Percentiles rank a stretch among this genome's conserved stretches.
Conservation (phyloP, 2,888 invertebrate species). For the Euclidia mi region DNA sequence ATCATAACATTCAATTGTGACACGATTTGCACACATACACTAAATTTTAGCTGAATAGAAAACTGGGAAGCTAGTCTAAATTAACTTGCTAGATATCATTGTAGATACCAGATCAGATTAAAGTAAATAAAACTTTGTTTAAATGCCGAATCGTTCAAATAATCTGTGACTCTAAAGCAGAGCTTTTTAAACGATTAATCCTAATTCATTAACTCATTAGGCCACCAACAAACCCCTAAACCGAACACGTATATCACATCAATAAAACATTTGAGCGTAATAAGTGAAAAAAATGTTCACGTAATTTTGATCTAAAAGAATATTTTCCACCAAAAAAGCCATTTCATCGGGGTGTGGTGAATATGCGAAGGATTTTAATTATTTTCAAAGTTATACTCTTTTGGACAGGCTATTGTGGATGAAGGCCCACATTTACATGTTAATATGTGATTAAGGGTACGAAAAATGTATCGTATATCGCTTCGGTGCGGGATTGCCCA, state of each 20-base stretch:
- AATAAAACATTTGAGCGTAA: conserved; percentile 13
- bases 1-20: too few species aligned
- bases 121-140: too few species aligned
- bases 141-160: too few species aligned
- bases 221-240: neutral
- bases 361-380: conserved; percentile 50
- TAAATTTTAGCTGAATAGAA: too few species aligned
- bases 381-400: conserved; percentile 33
- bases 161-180: too few species aligned
- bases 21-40: too few species aligned
- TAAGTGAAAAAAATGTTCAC: conserved; percentile 11
- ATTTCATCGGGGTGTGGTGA: conserved; percentile 25
- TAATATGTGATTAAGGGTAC: conserved; percentile 34
- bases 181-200: too few species aligned
- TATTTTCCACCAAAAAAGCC: conserved; percentile 23
- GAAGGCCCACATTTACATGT: conserved; percentile 41
- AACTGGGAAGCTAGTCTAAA: too few species aligned
- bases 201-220: too few species aligned
- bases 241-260: conserved; percentile 5
- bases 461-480: conserved; percentile 33
- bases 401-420: conserved; percentile 22
- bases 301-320: conserved; percentile 15
- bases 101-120: too few species aligned
- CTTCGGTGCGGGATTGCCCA: conserved; percentile 1
- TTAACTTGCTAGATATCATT: too few species aligned